Conservation (phyloP, 1,140 invertebrate genomes). For the Meloidogyne exigua region DNA sequence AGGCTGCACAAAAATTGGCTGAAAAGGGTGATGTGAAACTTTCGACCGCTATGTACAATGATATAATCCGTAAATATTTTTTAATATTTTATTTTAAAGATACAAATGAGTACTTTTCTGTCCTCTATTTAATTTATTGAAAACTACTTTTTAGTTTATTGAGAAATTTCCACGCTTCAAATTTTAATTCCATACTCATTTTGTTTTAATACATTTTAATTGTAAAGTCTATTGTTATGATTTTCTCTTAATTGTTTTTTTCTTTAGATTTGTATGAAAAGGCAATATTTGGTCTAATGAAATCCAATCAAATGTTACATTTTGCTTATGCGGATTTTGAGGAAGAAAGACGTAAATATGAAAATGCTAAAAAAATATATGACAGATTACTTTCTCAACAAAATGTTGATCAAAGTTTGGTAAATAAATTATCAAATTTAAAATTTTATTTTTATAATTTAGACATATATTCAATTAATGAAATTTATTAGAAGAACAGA, state of each 20-base stretch:
- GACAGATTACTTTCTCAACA: constrained; percentile 82
- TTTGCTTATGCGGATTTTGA: constrained; percentile 99
- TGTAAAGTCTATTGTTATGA: too few species aligned
- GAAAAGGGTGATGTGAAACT: constrained; percentile 78
- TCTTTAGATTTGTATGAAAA: constrained; percentile 86
- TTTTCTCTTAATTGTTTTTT: constrained; percentile 7
- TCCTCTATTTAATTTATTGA: too few species aligned
- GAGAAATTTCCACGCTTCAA: too few species aligned
- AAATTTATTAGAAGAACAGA: constrained; percentile 93
- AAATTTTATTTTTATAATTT: background rate
- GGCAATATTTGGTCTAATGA: constrained; percentile 77
- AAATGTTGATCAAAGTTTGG: constrained; percentile 89
- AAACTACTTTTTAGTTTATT: too few species aligned
- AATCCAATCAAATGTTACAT: constrained; percentile 86
- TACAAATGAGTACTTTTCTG: background rate
- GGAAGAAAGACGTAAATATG: constrained; percentile 89
- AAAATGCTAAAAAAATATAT: constrained; percentile 95
- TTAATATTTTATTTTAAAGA: background rate
- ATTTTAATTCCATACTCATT: too few species aligned
- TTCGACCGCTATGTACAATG: constrained; percentile 31
- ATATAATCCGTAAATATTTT: constrained; percentile 35
- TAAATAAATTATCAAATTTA: constrained; percentile 64
- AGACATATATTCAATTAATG: constrained; percentile 97
- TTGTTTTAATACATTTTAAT: too few species aligned
- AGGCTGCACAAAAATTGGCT: constrained; percentile 82